A percentile compares a stretch with the other conserved stretches of the same genome.
Conservation (phyloP, 2,797 vertebrate species). For the Syngnathus acus region DNA sequence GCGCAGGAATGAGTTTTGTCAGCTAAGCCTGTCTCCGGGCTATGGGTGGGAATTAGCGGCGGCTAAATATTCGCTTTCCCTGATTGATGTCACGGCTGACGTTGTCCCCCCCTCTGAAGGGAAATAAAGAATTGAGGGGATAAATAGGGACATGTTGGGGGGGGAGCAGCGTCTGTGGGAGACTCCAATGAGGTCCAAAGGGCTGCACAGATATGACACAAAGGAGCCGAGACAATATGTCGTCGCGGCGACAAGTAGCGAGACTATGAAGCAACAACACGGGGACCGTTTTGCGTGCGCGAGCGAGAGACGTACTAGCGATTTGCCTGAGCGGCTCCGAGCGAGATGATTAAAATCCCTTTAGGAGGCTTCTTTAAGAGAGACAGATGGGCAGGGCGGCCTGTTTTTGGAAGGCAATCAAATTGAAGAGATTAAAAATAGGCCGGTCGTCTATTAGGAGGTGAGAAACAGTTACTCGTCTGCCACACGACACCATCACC, state of each 20-base stretch:
- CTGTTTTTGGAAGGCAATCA: slow-evolving; percentile 64
- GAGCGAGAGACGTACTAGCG: slow-evolving; percentile 51
- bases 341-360: slow-evolving; percentile 71
- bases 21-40: slow-evolving; percentile 76
- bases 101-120: slow-evolving; percentile 73
- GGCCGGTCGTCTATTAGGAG: slow-evolving; percentile 68
- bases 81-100: slow-evolving; percentile 75
- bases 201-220: slow-evolving; percentile 55
- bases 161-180: slow-evolving; percentile 52
- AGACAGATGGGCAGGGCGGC: slow-evolving; percentile 71
- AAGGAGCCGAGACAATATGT: slow-evolving; percentile 45
- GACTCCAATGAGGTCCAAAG: slow-evolving; percentile 37
- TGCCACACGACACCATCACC: slow-evolving; percentile 64
- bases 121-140: slow-evolving; percentile 74
- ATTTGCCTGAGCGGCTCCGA: slow-evolving; percentile 63
- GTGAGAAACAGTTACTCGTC: slow-evolving; percentile 70
- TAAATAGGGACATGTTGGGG: slow-evolving; percentile 63
- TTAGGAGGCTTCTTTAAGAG: slow-evolving; percentile 70
- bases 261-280: slow-evolving; percentile 53
- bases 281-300: slow-evolving; percentile 38
- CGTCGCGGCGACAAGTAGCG: slow-evolving; percentile 46
- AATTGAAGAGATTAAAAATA: slow-evolving; percentile 68
- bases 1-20: slow-evolving; percentile 75
- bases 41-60: slow-evolving; percentile 76
- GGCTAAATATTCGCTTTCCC: slow-evolving; percentile 75